Evolutionary conservation across 2,888 invertebrate species (phyloP), one percentile per base, ranked within the genome.

Genomic region (Epirrhoe alternata): DNA sequence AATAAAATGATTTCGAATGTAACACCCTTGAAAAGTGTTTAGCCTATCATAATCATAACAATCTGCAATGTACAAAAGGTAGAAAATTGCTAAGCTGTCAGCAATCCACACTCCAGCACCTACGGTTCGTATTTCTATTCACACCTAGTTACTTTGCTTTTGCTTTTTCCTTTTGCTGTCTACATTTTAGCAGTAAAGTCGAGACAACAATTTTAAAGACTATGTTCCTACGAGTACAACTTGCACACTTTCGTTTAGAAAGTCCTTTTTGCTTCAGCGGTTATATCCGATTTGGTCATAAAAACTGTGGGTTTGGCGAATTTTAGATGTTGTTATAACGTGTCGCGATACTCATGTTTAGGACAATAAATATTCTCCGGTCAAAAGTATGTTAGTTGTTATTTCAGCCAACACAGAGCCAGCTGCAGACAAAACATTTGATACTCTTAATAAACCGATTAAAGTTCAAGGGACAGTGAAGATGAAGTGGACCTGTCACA

Each of bases 381-480:
- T 35, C 7, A 35, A 35, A 35, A 35, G 8, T 7, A 35, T 10
- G 12, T 42, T 42, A 4, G 38, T 5, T 42, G 38, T 42, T 42
- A 42, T 42, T 42, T 12, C 38, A 42, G 38, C 38, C 33, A 33
- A 33, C 7, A 10, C 38, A 38, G 33, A 64, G n/a, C 56, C 52
- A 56, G 47, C 49, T 56, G 31, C 16, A 47, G 14, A 47, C 16
- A 47, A 16, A 30, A 42, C 16, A 14, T 24, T 56, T 54, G 31
- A 38, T 50, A 49, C 42, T n/a, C n/a, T n/a, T n/a, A n/a, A 51
- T 59, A 42, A 50, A 54, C 54, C 54, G 56, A 59, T 66, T 64
- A 66, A 70, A 74, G 72, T 70, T 74, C 72, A 72, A 71, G 72
- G 72, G 66, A 64, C 69, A 66, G 66, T 55, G 61, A 66, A 68